Evolutionary conservation across 2,113 vertebrate genomes (phyloP), one percentile per base, ranked within the genome.

Genomic region (Hylia prasina): DNA sequence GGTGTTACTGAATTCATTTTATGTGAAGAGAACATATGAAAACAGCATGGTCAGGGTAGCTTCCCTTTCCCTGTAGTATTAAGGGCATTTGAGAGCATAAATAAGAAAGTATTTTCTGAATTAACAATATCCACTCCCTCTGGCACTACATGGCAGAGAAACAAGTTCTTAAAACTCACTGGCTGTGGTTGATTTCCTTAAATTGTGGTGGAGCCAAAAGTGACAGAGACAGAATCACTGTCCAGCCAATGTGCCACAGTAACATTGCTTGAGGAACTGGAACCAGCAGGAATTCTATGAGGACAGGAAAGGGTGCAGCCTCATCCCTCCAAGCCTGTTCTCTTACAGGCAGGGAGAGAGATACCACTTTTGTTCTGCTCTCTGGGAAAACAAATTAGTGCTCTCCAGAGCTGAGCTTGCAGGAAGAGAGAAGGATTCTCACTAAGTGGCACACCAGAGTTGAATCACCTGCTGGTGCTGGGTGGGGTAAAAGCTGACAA

Each of bases 151-250:
- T 13, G 40, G n/a, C 25, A 72, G 28, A 87, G 44, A 80, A 75
- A 48, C 4, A 78, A 47, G 17, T 83, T 77, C 45, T 93, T 94
- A 87, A 88, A 95, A 82, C 24, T 66, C 69, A 82, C 45, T 65
- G 40, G 56, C 69, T 96, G 47, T 89, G 82, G 86, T 73, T 76
- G 83, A 95, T 96, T 97, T 95, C 94, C 87, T 96, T 95, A 94
- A 96, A 89, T 63, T 54, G 50, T 64, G 50, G 48, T 23, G 45
- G 80, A 93, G 66, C n/a, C 50, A 64, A 96, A 97, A 93, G 94
- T 84, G 95, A 71, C 51, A 94, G 88, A 87, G 24, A 88, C 44
- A 63, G 77, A 86, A 96, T 57, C 33, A 42, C 78, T 96, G 96
- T 69, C 37, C 25, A 92, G 71, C 64, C 81, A 89, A 21, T 50